Evolutionary conservation across 1,140 invertebrate species (phyloP), one percentile per base, ranked within the genome.

Genomic region (Cyclina sinensis): DNA sequence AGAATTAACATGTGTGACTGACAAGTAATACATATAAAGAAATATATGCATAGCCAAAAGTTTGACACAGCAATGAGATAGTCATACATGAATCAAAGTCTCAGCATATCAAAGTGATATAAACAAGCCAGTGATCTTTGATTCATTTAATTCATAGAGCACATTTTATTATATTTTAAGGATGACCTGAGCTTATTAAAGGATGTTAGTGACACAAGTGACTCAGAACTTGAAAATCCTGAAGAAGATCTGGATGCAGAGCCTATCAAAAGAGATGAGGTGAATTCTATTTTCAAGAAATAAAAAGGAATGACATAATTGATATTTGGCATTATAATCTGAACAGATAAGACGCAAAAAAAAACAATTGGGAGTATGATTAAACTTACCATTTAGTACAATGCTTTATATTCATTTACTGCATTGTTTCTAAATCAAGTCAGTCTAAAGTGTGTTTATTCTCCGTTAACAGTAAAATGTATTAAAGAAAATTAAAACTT

Each of bases 251-350:
- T 87, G 3, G 87, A 92, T 84, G 90, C 88, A 16, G 94, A 93
- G n/a, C 90, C 92, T 9, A 70, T 93, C n/a, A 92, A 93, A 37
- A 91, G 83, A 85, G 92, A 94, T 89, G 91, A 94, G 89, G 93
- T 94, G 73, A 74, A n/a, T 43, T 43, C 14, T 43, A 43, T 7
- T 14, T 43, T n/a, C n/a, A n/a, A n/a, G n/a, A n/a, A n/a, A n/a
- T n/a, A n/a, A n/a, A n/a, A n/a, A n/a, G n/a, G n/a, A n/a, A n/a
- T n/a, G n/a, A n/a, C n/a, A n/a, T n/a, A n/a, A n/a, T n/a, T n/a
- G n/a, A n/a, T n/a, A n/a, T n/a, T n/a, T n/a, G n/a, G n/a, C n/a
- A n/a, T n/a, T n/a, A n/a, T n/a, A n/a, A n/a, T n/a, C n/a, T n/a
- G n/a, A n/a, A n/a, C n/a, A n/a, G n/a, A n/a, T n/a, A n/a, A n/a